Conservation (phyloP, 2,888 invertebrate species). For the Heterodera filipjevi region DNA sequence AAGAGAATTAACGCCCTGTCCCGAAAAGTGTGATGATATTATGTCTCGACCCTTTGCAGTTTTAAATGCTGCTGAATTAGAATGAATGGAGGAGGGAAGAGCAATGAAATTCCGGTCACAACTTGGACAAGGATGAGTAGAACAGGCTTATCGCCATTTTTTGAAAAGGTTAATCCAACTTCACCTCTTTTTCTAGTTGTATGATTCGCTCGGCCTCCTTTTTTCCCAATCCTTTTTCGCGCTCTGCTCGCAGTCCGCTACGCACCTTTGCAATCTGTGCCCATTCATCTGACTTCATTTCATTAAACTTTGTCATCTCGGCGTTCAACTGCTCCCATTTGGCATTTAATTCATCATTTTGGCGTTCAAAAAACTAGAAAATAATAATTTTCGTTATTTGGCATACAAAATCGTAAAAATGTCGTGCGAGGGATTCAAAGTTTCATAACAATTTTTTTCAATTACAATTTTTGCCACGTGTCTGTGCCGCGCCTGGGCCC, state of each 20-base stretch:
- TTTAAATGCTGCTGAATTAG: too few relatives aligned
- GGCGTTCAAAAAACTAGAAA: slow-evolving; percentile 34
- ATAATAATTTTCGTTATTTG: neutral
- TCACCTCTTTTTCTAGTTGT: slow-evolving; percentile 26
- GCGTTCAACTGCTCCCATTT: slow-evolving; percentile 28
- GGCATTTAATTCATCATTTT: slow-evolving; percentile 18
- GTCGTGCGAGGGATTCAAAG: too few relatives aligned
- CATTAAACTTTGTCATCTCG: slow-evolving; percentile 25
- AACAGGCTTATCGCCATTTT: too few relatives aligned
- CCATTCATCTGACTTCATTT: slow-evolving; percentile 29
- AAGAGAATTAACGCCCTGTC: too few relatives aligned
- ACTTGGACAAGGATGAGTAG: too few relatives aligned
- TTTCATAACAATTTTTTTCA: neutral
- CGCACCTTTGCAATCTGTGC: slow-evolving; percentile 31
- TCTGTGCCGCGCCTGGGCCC: slow-evolving; percentile 26
- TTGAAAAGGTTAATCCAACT: neutral
- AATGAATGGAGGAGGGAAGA: too few relatives aligned
- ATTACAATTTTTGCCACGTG: slow-evolving; percentile 21
- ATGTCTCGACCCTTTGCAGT: too few relatives aligned
- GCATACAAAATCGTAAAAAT: neutral
- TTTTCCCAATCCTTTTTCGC: slow-evolving; percentile 1
- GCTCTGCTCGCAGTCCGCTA: slow-evolving; percentile 16
- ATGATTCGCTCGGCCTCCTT: slow-evolving; percentile 29
- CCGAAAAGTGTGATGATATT: too few relatives aligned
- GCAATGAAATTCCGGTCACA: too few relatives aligned